Evolutionary conservation across 2,797 vertebrate species (phyloP).

Genomic region (Oreochromis mossambicus): DNA sequence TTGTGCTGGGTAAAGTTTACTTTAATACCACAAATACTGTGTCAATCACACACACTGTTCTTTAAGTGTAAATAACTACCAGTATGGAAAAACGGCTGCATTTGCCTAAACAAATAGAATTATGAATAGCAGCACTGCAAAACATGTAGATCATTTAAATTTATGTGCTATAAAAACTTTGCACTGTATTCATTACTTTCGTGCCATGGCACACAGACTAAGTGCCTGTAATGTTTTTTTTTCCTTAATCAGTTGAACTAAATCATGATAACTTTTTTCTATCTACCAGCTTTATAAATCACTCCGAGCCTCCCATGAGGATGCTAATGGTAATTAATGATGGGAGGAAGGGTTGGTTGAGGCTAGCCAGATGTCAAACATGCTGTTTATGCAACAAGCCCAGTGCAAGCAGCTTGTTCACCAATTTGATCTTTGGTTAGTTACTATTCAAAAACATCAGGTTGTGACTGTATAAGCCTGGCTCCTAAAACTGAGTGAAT

Average conservation of each 20-base stretch:
- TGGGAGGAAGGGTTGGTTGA: background rate
- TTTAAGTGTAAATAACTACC: background rate
- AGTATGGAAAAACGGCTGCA: background rate
- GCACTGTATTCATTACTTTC: background rate
- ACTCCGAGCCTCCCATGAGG: background rate
- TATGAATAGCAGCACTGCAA: background rate
- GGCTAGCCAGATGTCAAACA: background rate
- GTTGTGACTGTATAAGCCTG: background rate
- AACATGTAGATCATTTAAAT: background rate
- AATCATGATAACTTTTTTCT: background rate
- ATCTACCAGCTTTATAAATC: background rate
- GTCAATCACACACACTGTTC: background rate
- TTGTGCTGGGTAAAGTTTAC: background rate
- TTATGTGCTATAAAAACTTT: background rate
- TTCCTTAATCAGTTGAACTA: background rate
- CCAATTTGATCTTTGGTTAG: background rate
- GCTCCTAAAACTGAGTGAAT: background rate
- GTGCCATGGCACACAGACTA: background rate
- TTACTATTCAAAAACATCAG: background rate
- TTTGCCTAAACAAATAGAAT: background rate
- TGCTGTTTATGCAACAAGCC: background rate
- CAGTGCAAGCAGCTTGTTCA: background rate
- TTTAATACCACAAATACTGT: background rate
- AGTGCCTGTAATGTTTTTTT: accelerated
- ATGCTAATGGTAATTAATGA: background rate